Conservation (phyloP, 2,113 vertebrate species). For the Otis tarda region DNA sequence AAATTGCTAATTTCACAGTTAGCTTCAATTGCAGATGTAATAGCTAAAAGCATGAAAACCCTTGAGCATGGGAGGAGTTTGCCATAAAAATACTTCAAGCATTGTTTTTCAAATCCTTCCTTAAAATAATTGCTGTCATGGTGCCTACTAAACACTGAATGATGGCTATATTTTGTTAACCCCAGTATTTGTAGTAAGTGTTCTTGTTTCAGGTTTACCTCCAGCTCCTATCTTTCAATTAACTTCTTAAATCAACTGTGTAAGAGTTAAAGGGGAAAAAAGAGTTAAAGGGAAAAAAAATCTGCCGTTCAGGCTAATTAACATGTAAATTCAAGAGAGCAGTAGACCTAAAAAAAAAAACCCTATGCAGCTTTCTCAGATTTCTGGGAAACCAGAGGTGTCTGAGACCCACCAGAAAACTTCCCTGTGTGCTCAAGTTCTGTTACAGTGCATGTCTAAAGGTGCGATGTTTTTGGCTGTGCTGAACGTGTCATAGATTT, state of each 20-base stretch:
- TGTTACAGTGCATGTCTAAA: neutral
- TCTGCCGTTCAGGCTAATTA: neutral
- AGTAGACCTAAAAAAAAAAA: neutral
- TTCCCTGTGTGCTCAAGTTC: neutral
- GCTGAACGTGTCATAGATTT: slow-evolving; percentile 24
- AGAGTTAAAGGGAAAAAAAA: neutral
- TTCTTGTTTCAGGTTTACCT: neutral
- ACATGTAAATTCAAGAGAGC: neutral
- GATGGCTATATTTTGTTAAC: neutral
- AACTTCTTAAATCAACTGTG: neutral
- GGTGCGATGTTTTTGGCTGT: slow-evolving; percentile 14
- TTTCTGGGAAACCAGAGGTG: neutral
- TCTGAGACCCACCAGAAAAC: neutral
- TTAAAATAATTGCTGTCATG: slow-evolving; percentile 30
- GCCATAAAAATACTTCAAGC: slow-evolving; percentile 10
- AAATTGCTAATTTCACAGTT: slow-evolving; percentile 50
- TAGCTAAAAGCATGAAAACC: slow-evolving; percentile 35
- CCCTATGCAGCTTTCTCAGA: neutral
- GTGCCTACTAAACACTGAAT: neutral
- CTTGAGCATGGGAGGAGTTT: slow-evolving; percentile 44
- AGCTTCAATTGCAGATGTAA: slow-evolving; percentile 29
- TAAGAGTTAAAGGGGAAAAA: neutral
- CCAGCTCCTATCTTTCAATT: neutral
- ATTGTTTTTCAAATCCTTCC: slow-evolving; percentile 38
- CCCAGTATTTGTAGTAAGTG: neutral